A percentile compares a stretch with the other conserved stretches of the same genome.
These are phyloP conservation scores for Hemiscyllium ocellatum DNA, from an alignment of 2,113 vertebrate genomes.

Conservation along the genomic window DNA sequence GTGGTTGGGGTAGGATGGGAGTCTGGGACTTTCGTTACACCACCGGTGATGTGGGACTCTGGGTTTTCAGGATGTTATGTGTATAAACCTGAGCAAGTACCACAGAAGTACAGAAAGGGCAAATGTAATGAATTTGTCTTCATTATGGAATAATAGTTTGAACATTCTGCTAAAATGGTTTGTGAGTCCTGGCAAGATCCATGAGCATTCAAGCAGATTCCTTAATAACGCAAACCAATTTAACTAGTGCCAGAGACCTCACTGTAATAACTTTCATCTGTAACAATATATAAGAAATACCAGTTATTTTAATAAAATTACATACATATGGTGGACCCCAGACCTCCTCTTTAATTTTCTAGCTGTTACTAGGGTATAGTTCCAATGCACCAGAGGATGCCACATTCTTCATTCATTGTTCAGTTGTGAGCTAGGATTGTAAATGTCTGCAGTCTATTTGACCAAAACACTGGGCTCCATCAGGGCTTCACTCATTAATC, in stretches of 20 bases:
- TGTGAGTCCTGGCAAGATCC: background rate
- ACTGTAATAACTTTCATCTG: conserved; percentile 26
- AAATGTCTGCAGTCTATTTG: background rate
- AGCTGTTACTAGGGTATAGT: background rate
- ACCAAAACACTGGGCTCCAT: background rate
- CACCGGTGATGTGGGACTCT: background rate
- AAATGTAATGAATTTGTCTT: background rate
- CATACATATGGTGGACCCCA: background rate
- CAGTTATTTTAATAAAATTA: conserved; percentile 35
- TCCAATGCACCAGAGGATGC: background rate
- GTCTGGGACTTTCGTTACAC: background rate
- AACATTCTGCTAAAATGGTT: background rate
- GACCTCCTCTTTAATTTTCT: background rate
- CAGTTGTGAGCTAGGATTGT: background rate
- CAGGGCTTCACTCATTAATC: background rate
- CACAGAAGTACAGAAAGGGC: background rate
- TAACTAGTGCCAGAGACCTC: background rate
- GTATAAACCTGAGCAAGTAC: background rate
- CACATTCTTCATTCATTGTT: background rate
- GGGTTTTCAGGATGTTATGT: background rate
- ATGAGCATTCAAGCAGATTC: background rate
- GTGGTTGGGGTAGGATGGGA: background rate
- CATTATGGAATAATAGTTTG: conserved; percentile 21
- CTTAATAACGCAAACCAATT: conserved; percentile 13
- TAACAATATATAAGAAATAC: conserved; percentile 28